phyloP scores from a whole-genome alignment of 2,797 vertebrate genomes.

The Peromyscus aztecus region DNA sequence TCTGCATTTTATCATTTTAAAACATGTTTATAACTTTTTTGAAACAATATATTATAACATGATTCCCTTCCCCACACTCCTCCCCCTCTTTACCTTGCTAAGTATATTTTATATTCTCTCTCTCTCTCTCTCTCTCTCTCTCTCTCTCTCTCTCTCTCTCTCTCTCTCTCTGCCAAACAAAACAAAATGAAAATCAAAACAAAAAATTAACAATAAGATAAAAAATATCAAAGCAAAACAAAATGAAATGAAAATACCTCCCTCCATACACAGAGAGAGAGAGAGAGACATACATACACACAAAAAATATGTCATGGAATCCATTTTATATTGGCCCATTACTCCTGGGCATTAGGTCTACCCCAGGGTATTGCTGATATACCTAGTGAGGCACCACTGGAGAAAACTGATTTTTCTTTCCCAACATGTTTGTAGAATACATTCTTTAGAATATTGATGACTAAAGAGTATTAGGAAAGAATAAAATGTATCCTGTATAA shows the following conservation, averaged over 20 bases:
- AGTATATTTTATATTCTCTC: not conserved
- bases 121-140: too few relatives aligned
- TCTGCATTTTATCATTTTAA: not conserved
- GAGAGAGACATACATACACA: too few relatives aligned
- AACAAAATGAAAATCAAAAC: not conserved
- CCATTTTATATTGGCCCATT: not conserved
- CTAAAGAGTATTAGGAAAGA: not conserved
- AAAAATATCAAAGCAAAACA: not conserved
- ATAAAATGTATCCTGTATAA: not conserved
- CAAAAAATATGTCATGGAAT: not conserved
- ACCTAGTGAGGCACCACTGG: not conserved
- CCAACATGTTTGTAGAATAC: not conserved
- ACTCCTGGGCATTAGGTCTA: not conserved
- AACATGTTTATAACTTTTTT: not conserved
- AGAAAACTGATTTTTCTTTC: not conserved
- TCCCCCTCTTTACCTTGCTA: not conserved
- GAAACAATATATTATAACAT: not conserved
- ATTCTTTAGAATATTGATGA: not conserved
- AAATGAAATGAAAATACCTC: not conserved
- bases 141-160: too few relatives aligned
- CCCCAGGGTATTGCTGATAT: not conserved
- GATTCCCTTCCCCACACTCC: too few relatives aligned
- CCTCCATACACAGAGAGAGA: too few relatives aligned
- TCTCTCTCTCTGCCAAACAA: not conserved
- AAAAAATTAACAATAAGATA: not conserved